phyloP scores from a whole-genome alignment of 2,113 vertebrate genomes.

The Podarcis raffonei region DNA sequence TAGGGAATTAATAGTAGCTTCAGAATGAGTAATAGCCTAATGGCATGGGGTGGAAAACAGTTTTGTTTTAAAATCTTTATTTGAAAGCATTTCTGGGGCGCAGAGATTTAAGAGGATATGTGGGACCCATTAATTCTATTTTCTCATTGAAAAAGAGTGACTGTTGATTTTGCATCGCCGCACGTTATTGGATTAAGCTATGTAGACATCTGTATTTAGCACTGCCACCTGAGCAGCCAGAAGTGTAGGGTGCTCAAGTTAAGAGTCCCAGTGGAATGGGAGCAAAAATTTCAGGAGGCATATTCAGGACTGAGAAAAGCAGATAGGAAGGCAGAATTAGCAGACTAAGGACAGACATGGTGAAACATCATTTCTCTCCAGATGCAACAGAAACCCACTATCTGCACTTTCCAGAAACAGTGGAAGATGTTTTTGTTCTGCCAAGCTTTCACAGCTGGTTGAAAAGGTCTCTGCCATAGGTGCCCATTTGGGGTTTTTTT shows the following conservation, averaged over 20 bases:
- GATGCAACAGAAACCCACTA: no score
- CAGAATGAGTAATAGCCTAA: slow-evolving; percentile 27
- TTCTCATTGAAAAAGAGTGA: neutral
- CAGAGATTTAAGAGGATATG: slow-evolving; percentile 2
- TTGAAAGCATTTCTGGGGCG: neutral
- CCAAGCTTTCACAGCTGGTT: no score
- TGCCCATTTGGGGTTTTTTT: no score
- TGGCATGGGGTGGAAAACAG: slow-evolving; percentile 7
- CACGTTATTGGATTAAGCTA: neutral
- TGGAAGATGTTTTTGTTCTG: no score
- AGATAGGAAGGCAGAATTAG: neutral
- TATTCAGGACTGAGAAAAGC: neutral
- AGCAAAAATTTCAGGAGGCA: neutral
- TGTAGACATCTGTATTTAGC: neutral
- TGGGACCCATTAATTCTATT: slow-evolving; percentile 20
- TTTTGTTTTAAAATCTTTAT: slow-evolving; percentile 18
- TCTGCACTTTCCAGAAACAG: no score
- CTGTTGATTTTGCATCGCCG: neutral
- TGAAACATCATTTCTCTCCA: no score
- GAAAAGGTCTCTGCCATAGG: no score
- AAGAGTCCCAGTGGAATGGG: neutral
- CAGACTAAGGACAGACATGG: neutral
- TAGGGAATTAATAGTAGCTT: slow-evolving; percentile 26
- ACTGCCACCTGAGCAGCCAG: neutral
- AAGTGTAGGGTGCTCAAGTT: neutral